Percentiles rank a stretch among this genome's conserved stretches.
These are phyloP conservation scores for Micronycteris hirsuta DNA, from an alignment of 2,113 vertebrate genomes.

Conservation along the genomic window DNA sequence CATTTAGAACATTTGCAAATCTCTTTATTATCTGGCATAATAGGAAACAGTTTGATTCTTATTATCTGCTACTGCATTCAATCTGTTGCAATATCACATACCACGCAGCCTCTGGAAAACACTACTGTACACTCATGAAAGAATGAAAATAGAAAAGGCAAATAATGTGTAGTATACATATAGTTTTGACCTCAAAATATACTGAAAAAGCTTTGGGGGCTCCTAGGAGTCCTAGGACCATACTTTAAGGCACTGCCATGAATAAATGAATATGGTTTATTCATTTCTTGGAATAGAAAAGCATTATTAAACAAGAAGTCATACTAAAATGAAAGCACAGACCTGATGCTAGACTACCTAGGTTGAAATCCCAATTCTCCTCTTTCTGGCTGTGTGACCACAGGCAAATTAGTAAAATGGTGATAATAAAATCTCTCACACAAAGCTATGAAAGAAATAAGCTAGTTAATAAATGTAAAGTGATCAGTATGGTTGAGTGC, in stretches of 20 bases:
- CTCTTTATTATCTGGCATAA: constrained; percentile 5
- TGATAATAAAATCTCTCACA: background rate
- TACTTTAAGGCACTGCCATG: background rate
- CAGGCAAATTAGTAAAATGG: constrained; percentile 4
- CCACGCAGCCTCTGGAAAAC: background rate
- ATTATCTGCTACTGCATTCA: background rate
- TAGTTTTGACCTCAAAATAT: constrained; percentile 15
- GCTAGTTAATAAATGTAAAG: background rate
- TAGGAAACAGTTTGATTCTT: background rate
- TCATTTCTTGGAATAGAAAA: constrained; percentile 6
- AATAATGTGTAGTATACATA: background rate
- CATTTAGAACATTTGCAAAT: background rate
- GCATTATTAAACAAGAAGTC: constrained; percentile 22
- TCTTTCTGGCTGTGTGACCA: background rate
- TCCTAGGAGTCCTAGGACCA: background rate
- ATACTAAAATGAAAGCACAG: background rate
- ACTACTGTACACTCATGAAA: background rate
- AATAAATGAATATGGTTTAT: background rate
- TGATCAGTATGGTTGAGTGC: background rate
- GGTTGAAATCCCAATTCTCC: background rate
- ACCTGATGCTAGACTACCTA: background rate
- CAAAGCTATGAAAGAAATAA: constrained; percentile 6
- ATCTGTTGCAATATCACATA: background rate
- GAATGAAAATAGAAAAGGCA: constrained; percentile 19
- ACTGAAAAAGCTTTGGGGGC: background rate